Conservation (phyloP, 2,888 invertebrate genomes). For the Calliopum simillimum region DNA sequence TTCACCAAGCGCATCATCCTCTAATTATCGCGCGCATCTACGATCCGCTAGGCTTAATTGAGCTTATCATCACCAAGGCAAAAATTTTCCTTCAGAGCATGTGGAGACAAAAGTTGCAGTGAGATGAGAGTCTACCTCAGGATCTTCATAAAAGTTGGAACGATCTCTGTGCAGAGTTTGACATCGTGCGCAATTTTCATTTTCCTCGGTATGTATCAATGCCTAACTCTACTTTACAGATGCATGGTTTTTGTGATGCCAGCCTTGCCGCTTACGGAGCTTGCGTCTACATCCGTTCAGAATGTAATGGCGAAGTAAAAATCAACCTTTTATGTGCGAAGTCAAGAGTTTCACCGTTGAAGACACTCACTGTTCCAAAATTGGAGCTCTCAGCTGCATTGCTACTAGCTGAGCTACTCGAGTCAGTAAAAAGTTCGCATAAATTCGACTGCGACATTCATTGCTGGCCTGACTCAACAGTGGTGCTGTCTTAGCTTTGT, state of each 20-base stretch:
- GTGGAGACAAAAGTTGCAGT: slow-evolving; percentile 42
- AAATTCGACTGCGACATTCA: slow-evolving; percentile 3
- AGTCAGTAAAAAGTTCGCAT: slow-evolving; percentile 33
- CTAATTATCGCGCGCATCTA: slow-evolving; percentile 39
- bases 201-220: slow-evolving; percentile 37
- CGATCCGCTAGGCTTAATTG: slow-evolving; percentile 74
- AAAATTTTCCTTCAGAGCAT: slow-evolving; percentile 44
- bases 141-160: slow-evolving; percentile 28
- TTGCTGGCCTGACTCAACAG: slow-evolving; percentile 39
- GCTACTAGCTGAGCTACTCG: slow-evolving; percentile 35
- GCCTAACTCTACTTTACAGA: slow-evolving; percentile 20
- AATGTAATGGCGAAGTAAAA: not conserved
- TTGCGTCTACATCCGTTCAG: slow-evolving; percentile 36
- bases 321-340: slow-evolving; percentile 38
- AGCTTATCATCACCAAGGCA: slow-evolving; percentile 38
- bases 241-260: slow-evolving; percentile 42
- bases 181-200: slow-evolving; percentile 25
- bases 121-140: slow-evolving; percentile 42
- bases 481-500: slow-evolving; percentile 36
- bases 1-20: slow-evolving; percentile 39
- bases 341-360: slow-evolving; percentile 42
- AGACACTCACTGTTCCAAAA: slow-evolving; percentile 39
- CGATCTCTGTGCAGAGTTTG: slow-evolving; percentile 25
- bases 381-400: slow-evolving; percentile 42
- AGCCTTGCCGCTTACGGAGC: slow-evolving; percentile 41